Evolutionary conservation across 2,113 vertebrate genomes (phyloP), one percentile per base, ranked within the genome.

Genomic region (Pteropus alecto): DNA sequence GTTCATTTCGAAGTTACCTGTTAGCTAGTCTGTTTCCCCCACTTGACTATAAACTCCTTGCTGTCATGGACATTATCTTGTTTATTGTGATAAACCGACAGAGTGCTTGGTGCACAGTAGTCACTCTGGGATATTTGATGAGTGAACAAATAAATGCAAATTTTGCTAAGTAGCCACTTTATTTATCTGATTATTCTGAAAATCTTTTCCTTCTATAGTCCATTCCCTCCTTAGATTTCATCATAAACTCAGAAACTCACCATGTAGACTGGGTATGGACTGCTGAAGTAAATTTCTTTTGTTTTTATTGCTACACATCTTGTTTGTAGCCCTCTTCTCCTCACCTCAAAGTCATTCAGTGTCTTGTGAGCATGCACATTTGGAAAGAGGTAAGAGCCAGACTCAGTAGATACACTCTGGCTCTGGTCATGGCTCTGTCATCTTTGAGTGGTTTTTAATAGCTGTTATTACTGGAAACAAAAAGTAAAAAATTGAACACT

Each of bases 361-460:
- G 33, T 92, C 65, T 51, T 84, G 26, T 71, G 28, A 79, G 22
- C 8, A 24, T 56, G 61, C n/a, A 67, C 5, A 41, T 77, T 88
- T 77, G 61, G 41, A 82, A 92, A 86, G 60, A 73, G 54, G 4
- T 22, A 33, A 60, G 38, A 77, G 33, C 46, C 18, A 73, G 21
- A n/a, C 12, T 88, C n/a, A 12, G 15, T 33, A 13, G 74, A 33
- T 11, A 60, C 46, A 87, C 8, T 30, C 7, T 38, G 56, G 38
- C 38, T 51, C n/a, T 70, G 41, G 22, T 90, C 67, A 48, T 30
- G 21, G 58, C n/a, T 67, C 21, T 51, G 30, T 73, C 1, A 1
- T 77, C n/a, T 77, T 46, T 89, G 56, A 87, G 35, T 83, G 14
- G 7, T 56, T 94, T 94, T 85, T 85, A 96, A 85, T 90, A 93